Evolutionary conservation across 2,888 invertebrate species (phyloP).

Genomic region (Cephus nigrinus): DNA sequence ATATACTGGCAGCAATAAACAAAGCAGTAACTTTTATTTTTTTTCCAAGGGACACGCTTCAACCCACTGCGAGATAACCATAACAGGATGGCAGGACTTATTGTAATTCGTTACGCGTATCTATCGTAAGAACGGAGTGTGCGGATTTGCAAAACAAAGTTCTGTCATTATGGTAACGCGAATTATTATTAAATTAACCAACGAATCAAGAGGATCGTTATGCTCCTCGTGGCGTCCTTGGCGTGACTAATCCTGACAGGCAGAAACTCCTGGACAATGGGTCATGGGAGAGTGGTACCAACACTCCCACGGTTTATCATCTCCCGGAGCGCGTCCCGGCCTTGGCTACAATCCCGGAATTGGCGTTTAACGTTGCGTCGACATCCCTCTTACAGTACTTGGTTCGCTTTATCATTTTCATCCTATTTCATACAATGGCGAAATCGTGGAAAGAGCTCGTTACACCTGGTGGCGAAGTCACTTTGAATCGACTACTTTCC

Average conservation of each 20-base stretch:
- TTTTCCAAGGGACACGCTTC: not conserved
- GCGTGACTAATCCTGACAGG: constrained; percentile 25
- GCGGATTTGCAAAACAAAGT: not conserved
- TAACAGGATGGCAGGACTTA: not conserved
- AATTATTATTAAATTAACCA: not conserved
- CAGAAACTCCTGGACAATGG: constrained; percentile 51
- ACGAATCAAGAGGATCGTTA: not conserved
- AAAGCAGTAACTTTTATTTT: not conserved
- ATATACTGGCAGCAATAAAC: not conserved
- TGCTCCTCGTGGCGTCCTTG: constrained; percentile 28
- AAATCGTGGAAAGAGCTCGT: not conserved
- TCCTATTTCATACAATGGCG: not conserved
- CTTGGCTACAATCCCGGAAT: constrained; percentile 40
- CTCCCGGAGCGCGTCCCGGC: constrained; percentile 39
- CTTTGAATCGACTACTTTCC: not conserved
- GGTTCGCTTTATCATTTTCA: not conserved
- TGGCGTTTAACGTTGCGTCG: not conserved
- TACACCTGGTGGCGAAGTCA: not conserved
- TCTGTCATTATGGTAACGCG: not conserved
- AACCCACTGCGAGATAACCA: not conserved
- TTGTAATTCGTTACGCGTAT: not conserved
- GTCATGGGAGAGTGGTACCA: constrained; percentile 53
- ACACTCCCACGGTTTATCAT: constrained; percentile 52
- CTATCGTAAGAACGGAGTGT: not conserved
- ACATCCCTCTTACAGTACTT: not conserved